Percentiles rank a stretch among this genome's conserved stretches.
phyloP scores from a whole-genome alignment of 1,140 invertebrate species.

The Caerostris darwini region DNA sequence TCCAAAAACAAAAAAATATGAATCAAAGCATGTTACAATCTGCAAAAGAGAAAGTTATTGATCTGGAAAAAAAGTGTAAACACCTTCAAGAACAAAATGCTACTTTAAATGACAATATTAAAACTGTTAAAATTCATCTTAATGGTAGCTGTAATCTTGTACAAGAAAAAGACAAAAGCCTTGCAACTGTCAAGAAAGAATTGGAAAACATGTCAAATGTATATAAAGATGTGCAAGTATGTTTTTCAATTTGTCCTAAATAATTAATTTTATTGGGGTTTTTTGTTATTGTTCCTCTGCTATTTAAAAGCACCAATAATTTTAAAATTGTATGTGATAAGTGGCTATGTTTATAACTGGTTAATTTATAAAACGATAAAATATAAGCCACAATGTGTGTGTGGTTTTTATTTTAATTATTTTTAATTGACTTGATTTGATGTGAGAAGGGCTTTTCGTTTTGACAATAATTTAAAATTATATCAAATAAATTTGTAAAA shows the following conservation, averaged over 20 bases:
- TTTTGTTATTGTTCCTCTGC: not conserved
- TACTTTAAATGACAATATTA: not conserved
- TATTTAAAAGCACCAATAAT: not conserved
- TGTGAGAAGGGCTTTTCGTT: too few species aligned
- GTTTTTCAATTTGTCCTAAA: not conserved
- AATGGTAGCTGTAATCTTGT: conserved; percentile 49
- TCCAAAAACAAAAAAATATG: not conserved
- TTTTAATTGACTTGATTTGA: too few species aligned
- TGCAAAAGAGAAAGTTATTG: not conserved
- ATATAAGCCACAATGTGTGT: too few species aligned
- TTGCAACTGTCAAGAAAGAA: not conserved
- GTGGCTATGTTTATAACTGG: not conserved
- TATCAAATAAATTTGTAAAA: too few species aligned
- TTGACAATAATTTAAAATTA: too few species aligned
- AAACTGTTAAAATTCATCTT: conserved; percentile 44
- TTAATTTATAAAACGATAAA: too few species aligned
- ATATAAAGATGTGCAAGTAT: conserved; percentile 10
- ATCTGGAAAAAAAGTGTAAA: not conserved
- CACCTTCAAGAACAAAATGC: not conserved
- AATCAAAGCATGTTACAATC: not conserved
- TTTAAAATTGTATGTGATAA: not conserved
- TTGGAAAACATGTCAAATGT: not conserved
- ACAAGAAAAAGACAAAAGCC: not conserved
- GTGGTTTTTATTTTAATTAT: too few species aligned
- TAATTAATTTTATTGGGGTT: not conserved